A percentile compares a stretch with the other conserved stretches of the same genome.
phyloP scores from a whole-genome alignment of 2,113 vertebrate genomes.

The Anseranas semipalmata region DNA sequence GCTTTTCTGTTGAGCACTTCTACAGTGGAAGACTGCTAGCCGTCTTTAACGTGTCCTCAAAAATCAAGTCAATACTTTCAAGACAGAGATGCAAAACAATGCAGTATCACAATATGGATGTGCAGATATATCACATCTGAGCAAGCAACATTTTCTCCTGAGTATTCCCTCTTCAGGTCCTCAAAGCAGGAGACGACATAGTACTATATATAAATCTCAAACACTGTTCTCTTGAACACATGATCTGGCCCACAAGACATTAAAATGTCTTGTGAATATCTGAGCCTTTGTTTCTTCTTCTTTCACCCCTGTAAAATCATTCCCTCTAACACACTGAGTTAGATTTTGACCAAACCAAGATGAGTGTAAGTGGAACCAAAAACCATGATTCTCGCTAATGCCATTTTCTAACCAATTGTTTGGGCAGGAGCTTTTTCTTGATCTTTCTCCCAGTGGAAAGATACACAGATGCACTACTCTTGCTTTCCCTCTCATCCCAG shows the following conservation, averaged over 20 bases:
- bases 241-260: background rate
- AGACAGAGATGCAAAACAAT: background rate
- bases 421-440: background rate
- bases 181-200: background rate
- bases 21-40: background rate
- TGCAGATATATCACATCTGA: background rate
- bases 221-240: background rate
- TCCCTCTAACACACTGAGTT: no score
- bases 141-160: background rate
- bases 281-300: background rate
- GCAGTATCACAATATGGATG: fast-evolving
- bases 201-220: background rate
- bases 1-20: background rate
- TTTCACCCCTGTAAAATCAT: background rate
- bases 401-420: background rate
- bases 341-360: background rate
- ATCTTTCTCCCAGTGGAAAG: no score
- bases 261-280: background rate
- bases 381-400: background rate
- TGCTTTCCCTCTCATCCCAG: background rate
- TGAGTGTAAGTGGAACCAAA: background rate
- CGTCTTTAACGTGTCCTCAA: background rate
- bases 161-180: background rate
- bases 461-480: background rate
- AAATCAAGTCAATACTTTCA: background rate